Conservation (phyloP, 2,113 vertebrate genomes). For the Nerophis lumbriciformis region DNA sequence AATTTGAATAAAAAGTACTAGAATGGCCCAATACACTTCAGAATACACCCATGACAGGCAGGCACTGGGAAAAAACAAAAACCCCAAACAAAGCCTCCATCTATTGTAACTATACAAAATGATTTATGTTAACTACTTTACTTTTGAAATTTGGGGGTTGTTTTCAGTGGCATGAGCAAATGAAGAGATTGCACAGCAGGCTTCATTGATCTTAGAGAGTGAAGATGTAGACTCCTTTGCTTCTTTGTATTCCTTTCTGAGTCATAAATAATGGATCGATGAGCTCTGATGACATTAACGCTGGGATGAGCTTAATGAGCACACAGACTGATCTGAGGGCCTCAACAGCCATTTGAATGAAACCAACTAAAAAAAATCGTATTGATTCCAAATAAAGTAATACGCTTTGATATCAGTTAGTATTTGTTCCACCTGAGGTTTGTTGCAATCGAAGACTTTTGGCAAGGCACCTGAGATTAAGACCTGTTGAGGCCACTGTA, state of each 20-base stretch:
- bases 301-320: constrained; percentile 48
- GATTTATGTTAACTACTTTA: background rate
- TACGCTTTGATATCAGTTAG: constrained; percentile 25
- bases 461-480: constrained; percentile 55
- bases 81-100: too few relatives aligned
- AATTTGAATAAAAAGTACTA: too few relatives aligned
- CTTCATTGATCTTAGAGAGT: constrained; percentile 24
- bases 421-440: constrained; percentile 20
- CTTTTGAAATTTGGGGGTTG: background rate
- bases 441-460: constrained; percentile 50
- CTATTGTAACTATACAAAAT: background rate
- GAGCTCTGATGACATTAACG: constrained; percentile 52
- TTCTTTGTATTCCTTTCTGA: constrained; percentile 54
- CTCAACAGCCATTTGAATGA: constrained; percentile 19
- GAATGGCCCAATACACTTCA: too few relatives aligned
- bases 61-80: too few relatives aligned
- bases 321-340: constrained; percentile 29
- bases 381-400: constrained; percentile 43
- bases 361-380: constrained; percentile 15
- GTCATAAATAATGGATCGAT: constrained; percentile 63
- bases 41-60: too few relatives aligned
- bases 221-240: constrained; percentile 10
- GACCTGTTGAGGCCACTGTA: constrained; percentile 69
- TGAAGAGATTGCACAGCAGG: constrained; percentile 11
- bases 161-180: background rate